These are phyloP conservation scores for Rosalia funebris DNA, from an alignment of 2,888 invertebrate genomes.

Conservation along the genomic window DNA sequence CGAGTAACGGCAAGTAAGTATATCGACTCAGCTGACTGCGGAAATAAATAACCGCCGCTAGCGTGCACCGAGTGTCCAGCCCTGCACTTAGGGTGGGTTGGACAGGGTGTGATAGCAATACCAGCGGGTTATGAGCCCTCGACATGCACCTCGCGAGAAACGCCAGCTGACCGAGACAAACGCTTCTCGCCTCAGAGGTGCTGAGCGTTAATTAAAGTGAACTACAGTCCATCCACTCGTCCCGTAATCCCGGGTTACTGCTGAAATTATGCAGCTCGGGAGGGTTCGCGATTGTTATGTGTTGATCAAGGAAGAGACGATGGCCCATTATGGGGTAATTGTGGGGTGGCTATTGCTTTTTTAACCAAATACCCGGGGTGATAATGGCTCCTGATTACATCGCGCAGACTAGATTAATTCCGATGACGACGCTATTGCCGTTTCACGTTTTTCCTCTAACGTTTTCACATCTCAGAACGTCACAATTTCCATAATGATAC, in stretches of 20 bases:
- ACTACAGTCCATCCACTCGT: slow-evolving; percentile 34
- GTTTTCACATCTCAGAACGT: slow-evolving; percentile 11
- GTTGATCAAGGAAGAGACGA: slow-evolving; percentile 63
- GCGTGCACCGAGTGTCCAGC: slow-evolving; percentile 50
- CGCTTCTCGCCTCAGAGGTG: slow-evolving; percentile 49
- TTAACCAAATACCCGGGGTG: slow-evolving; percentile 65
- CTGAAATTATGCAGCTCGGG: slow-evolving; percentile 47
- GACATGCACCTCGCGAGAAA: slow-evolving; percentile 55
- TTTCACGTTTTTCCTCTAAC: slow-evolving; percentile 6
- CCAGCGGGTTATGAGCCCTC: slow-evolving; percentile 49
- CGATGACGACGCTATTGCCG: slow-evolving; percentile 40
- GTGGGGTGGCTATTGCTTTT: slow-evolving; percentile 65
- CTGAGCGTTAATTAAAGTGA: slow-evolving; percentile 47
- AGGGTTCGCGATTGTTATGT: slow-evolving; percentile 61
- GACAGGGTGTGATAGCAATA: slow-evolving; percentile 45
- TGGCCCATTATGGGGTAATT: slow-evolving; percentile 63
- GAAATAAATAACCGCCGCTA: slow-evolving; percentile 45
- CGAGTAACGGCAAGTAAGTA: slow-evolving; percentile 18
- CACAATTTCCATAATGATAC: not conserved
- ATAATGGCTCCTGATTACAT: slow-evolving; percentile 62
- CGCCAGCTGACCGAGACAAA: slow-evolving; percentile 51
- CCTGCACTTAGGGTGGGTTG: slow-evolving; percentile 53
- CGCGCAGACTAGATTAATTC: slow-evolving; percentile 61
- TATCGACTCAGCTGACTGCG: slow-evolving; percentile 31
- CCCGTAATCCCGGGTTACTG: slow-evolving; percentile 36